Conservation (phyloP, 2,888 invertebrate species). For the Eumacrocentrus americanus region DNA sequence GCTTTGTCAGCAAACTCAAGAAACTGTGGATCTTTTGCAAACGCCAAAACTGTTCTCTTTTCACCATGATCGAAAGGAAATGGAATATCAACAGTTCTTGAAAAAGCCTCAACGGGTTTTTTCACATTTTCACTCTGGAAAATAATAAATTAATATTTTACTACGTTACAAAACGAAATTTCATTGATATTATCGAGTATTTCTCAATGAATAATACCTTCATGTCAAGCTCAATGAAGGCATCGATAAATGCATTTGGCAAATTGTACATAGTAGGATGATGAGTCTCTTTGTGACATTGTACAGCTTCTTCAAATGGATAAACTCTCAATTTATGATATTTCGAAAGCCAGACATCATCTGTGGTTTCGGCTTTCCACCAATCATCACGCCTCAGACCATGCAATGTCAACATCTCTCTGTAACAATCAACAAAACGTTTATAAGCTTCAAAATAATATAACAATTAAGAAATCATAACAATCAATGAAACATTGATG, state of each 20-base stretch:
- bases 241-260: slow-evolving; percentile 73
- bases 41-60: slow-evolving; percentile 73
- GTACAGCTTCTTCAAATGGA: slow-evolving; percentile 76
- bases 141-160: slow-evolving; percentile 8
- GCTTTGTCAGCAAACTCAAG: slow-evolving; percentile 69
- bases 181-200: slow-evolving; percentile 2
- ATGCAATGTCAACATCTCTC: slow-evolving; percentile 59
- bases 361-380: slow-evolving; percentile 64
- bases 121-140: slow-evolving; percentile 61
- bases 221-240: slow-evolving; percentile 83
- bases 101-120: slow-evolving; percentile 73
- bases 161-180: not conserved
- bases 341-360: slow-evolving; percentile 70
- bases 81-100: slow-evolving; percentile 71
- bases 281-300: slow-evolving; percentile 79
- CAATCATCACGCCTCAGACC: slow-evolving; percentile 69
- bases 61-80: slow-evolving; percentile 74
- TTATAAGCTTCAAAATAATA: no score
- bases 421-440: slow-evolving; percentile 50
- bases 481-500: not conserved
- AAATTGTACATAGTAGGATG: slow-evolving; percentile 82
- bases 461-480: not conserved
- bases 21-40: slow-evolving; percentile 72
- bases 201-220: slow-evolving; percentile 64
- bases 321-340: slow-evolving; percentile 69